These are phyloP conservation scores for Odontomachus brunneus DNA, from an alignment of 1,140 invertebrate species.

Conservation along the genomic window DNA sequence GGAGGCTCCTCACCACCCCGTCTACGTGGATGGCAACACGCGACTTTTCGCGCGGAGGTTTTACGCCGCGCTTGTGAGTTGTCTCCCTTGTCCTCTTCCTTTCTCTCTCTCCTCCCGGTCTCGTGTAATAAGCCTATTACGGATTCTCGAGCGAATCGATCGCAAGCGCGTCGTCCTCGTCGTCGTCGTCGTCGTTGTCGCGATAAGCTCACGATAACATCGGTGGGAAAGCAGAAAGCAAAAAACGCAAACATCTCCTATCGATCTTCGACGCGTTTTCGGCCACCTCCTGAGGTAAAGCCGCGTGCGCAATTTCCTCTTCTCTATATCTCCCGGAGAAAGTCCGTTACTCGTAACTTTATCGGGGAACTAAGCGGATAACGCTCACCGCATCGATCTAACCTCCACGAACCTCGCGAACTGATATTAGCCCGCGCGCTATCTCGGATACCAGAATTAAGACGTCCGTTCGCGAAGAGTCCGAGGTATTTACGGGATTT, in stretches of 20 bases:
- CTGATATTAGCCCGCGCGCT: too few species aligned
- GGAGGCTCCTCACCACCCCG: too few species aligned
- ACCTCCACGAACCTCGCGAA: too few species aligned
- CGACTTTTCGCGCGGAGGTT: neutral
- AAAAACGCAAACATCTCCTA: too few species aligned
- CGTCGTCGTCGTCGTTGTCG: neutral
- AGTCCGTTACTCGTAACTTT: too few species aligned
- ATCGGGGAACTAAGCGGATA: too few species aligned
- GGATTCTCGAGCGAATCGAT: neutral
- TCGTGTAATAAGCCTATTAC: neutral
- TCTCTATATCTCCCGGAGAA: too few species aligned
- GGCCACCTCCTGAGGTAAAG: too few species aligned
- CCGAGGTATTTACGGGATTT: neutral
- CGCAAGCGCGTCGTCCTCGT: neutral
- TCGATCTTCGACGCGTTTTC: too few species aligned
- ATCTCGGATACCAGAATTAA: neutral
- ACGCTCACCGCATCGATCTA: too few species aligned
- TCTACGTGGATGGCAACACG: neutral
- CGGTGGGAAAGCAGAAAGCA: neutral
- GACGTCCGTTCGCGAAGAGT: constrained; percentile 2
- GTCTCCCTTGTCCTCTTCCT: neutral
- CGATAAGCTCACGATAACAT: neutral
- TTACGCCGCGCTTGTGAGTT: neutral
- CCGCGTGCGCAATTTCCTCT: too few species aligned
- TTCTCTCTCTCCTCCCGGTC: too few species aligned